A percentile compares a stretch with the other conserved stretches of the same genome.
Evolutionary conservation across 2,113 vertebrate genomes (phyloP).

Genomic region (Passer montanus): DNA sequence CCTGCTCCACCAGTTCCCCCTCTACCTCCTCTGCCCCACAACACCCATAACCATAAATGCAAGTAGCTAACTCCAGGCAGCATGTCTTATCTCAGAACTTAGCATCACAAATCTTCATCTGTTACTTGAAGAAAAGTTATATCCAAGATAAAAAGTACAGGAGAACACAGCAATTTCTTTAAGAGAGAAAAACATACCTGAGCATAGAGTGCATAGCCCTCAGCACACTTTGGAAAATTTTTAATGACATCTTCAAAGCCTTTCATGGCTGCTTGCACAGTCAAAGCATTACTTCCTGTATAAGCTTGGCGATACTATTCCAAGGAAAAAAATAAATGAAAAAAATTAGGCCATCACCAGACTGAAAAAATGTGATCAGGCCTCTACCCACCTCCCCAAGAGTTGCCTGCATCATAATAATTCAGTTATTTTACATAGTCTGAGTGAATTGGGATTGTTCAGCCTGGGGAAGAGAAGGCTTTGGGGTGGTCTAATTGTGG

Average conservation of each 20-base stretch:
- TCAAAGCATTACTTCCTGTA: conserved; percentile 92
- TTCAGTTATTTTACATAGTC: neutral
- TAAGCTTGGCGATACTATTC: conserved; percentile 95
- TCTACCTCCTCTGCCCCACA: neutral
- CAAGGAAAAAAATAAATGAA: neutral
- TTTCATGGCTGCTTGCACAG: conserved; percentile 94
- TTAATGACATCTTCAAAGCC: conserved; percentile 96
- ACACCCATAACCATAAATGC: neutral
- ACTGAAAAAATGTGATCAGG: neutral
- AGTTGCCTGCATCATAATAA: neutral
- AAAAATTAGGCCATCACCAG: neutral
- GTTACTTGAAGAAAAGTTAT: neutral
- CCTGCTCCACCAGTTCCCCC: neutral
- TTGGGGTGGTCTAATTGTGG: neutral
- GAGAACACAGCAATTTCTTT: neutral
- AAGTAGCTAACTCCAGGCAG: neutral
- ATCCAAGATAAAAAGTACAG: neutral
- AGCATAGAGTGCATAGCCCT: conserved; percentile 96
- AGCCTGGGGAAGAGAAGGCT: neutral
- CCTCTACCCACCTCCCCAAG: neutral
- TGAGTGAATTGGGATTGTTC: neutral
- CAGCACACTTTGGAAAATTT: conserved; percentile 93
- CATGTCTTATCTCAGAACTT: neutral
- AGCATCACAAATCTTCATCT: neutral
- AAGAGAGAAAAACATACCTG: conserved; percentile 80